phyloP scores from a whole-genome alignment of 2,113 vertebrate species.

The Micronycteris hirsuta region DNA sequence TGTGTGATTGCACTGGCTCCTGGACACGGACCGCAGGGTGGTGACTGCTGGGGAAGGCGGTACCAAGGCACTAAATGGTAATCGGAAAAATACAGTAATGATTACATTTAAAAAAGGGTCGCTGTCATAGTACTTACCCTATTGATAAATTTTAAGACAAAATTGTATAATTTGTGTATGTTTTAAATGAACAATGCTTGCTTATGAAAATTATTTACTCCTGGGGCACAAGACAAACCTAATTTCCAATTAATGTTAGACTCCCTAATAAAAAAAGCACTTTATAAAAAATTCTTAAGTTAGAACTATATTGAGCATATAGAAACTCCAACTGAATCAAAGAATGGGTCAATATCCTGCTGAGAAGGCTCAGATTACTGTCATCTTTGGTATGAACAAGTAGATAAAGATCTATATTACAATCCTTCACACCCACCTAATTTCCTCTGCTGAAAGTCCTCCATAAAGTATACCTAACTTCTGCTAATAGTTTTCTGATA shows the following conservation, averaged over 20 bases:
- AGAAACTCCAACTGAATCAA: not conserved
- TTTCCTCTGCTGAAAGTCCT: not conserved
- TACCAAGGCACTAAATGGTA: too few species aligned
- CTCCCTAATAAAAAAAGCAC: not conserved
- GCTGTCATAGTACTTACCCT: not conserved
- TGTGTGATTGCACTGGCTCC: not conserved
- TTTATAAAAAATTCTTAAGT: not conserved
- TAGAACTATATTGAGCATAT: not conserved
- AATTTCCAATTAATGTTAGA: not conserved
- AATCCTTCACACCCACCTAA: not conserved
- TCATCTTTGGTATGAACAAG: not conserved
- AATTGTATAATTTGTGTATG: not conserved
- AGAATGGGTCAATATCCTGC: not conserved
- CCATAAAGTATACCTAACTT: not conserved
- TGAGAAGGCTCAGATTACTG: not conserved
- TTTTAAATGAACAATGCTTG: not conserved
- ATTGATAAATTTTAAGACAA: conserved; percentile 37
- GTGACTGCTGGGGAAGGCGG: too few species aligned
- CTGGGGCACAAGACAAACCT: not conserved
- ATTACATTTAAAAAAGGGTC: not conserved
- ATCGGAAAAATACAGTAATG: too few species aligned
- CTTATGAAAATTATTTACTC: not conserved
- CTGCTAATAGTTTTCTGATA: not conserved
- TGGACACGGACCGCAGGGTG: too few species aligned
- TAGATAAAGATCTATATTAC: not conserved